A percentile compares a stretch with the other conserved stretches of the same genome.
phyloP scores from a whole-genome alignment of 2,797 vertebrate species.

The Anguilla obscura region DNA sequence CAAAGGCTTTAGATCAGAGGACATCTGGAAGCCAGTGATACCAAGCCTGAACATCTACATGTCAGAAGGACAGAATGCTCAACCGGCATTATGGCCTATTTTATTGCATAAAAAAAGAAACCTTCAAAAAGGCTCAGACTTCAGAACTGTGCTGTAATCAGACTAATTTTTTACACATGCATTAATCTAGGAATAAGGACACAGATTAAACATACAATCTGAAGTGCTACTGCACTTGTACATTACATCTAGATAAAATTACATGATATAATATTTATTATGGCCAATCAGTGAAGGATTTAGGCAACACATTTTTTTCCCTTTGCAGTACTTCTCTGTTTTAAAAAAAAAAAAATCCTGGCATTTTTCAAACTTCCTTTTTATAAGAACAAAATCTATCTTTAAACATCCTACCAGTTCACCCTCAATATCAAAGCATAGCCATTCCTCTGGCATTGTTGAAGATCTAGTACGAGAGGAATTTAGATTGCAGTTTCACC shows the following conservation, averaged over 20 bases:
- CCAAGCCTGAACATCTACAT: background rate
- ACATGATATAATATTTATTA: background rate
- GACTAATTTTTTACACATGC: background rate
- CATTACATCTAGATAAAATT: background rate
- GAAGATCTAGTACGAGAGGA: conserved; percentile 68
- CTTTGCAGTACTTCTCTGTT: background rate
- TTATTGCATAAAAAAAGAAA: background rate
- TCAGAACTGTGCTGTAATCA: background rate
- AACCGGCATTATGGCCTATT: conserved; percentile 1
- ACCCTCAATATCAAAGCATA: background rate
- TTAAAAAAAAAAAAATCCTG: background rate
- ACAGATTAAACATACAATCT: background rate
- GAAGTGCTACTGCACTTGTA: background rate
- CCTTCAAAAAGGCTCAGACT: background rate
- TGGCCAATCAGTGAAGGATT: background rate
- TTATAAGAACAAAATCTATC: conserved; percentile 10
- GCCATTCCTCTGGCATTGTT: conserved; percentile 58
- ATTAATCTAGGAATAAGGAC: background rate
- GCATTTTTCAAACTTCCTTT: conserved; percentile 14
- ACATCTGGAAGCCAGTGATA: conserved; percentile 22
- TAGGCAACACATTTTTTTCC: background rate
- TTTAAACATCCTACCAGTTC: background rate
- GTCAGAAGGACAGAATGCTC: background rate
- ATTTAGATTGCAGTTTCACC: conserved; percentile 74
- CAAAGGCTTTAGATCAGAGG: background rate